Percentiles rank a stretch among this genome's conserved stretches.
These are phyloP conservation scores for Trissoscelio sp. DNA, from an alignment of 2,888 invertebrate genomes.

Conservation along the genomic window DNA sequence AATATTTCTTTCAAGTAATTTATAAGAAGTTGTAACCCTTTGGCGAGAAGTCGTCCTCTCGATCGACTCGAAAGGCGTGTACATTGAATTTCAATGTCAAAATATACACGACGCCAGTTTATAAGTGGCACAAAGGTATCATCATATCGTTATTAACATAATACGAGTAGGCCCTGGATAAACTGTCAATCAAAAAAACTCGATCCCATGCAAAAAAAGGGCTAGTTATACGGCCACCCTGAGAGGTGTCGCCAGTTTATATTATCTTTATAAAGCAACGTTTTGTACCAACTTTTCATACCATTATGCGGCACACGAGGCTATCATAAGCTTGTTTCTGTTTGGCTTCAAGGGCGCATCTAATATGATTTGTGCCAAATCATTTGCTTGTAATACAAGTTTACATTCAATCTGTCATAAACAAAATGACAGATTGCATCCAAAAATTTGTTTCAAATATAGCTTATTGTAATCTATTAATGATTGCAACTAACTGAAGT, in stretches of 20 bases:
- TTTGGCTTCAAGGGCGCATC: constrained; percentile 37
- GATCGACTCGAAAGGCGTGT: constrained; percentile 23
- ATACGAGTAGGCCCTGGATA: constrained; percentile 75
- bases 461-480: too few species aligned
- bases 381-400: constrained; percentile 36
- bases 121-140: constrained; percentile 77
- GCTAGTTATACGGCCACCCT: constrained; percentile 75
- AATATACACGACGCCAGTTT: constrained; percentile 77
- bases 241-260: constrained; percentile 66
- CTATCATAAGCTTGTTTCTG: constrained; percentile 54
- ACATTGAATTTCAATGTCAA: constrained; percentile 81
- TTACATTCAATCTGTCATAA: constrained; percentile 28
- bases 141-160: constrained; percentile 82
- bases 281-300: constrained; percentile 72
- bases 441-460: not conserved
- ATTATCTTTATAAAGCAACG: constrained; percentile 63
- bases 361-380: constrained; percentile 52
- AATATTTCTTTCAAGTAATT: constrained; percentile 40
- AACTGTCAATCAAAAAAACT: constrained; percentile 81
- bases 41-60: constrained; percentile 25
- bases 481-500: too few species aligned
- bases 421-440: constrained; percentile 7
- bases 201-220: constrained; percentile 79
- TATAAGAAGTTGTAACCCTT: constrained; percentile 43
- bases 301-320: constrained; percentile 65